These are phyloP conservation scores for Calypte anna DNA, from an alignment of 2,113 vertebrate genomes.

Conservation along the genomic window DNA sequence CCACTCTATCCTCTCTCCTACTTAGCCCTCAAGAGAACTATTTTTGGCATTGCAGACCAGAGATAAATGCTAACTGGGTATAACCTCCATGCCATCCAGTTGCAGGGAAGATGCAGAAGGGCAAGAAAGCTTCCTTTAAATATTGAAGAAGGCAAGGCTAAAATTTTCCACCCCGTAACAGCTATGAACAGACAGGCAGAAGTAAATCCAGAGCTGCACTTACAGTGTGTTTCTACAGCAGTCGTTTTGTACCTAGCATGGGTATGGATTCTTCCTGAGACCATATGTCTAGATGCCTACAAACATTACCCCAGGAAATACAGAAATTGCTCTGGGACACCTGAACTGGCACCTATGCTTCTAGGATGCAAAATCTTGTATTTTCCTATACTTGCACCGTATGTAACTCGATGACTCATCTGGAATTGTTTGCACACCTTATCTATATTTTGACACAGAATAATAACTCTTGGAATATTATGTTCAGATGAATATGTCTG, in stretches of 20 bases:
- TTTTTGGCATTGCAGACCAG: background rate
- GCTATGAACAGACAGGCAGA: background rate
- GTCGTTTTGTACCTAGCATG: background rate
- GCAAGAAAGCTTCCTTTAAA: background rate
- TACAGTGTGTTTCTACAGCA: background rate
- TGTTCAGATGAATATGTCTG: background rate
- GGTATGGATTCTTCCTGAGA: background rate
- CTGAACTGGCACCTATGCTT: background rate
- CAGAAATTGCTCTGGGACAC: background rate
- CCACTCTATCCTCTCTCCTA: background rate
- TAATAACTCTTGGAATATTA: background rate
- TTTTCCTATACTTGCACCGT: background rate
- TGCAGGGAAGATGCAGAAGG: background rate
- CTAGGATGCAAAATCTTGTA: background rate
- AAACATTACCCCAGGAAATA: background rate
- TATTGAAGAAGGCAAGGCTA: background rate
- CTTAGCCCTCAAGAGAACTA: background rate
- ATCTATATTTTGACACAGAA: background rate
- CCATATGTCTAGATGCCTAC: background rate
- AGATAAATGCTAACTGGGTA: background rate
- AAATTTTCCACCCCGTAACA: background rate
- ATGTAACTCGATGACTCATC: background rate
- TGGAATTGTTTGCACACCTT: background rate
- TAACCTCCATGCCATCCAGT: background rate
- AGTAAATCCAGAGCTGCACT: background rate